Evolutionary conservation across 2,113 vertebrate genomes (phyloP).

Genomic region (Pollimyrus isidori): DNA sequence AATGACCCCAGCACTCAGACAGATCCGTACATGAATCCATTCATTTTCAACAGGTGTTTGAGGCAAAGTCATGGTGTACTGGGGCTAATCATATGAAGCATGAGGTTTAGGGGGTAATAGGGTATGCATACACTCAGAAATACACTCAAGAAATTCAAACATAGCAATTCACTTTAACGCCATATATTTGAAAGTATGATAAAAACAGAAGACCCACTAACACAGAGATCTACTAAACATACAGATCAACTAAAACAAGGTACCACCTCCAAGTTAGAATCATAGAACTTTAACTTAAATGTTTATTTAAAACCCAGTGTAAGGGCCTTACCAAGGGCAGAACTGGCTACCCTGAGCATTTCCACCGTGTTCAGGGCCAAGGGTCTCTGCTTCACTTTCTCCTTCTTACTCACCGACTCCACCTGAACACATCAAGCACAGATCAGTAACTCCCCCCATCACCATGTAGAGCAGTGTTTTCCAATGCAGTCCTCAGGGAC

Average conservation of each 20-base stretch:
- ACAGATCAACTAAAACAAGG: not conserved
- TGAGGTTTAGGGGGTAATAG: not conserved
- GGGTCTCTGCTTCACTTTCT: slow-evolving; percentile 91
- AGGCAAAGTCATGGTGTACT: not conserved
- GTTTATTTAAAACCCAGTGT: not conserved
- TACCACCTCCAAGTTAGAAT: not conserved
- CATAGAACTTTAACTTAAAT: not conserved
- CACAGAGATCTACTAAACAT: not conserved
- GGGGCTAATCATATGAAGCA: not conserved
- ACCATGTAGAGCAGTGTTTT: not conserved
- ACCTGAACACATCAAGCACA: slow-evolving; percentile 59
- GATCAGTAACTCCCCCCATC: not conserved
- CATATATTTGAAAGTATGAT: not conserved
- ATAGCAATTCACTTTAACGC: not conserved
- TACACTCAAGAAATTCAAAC: not conserved
- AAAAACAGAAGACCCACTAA: not conserved
- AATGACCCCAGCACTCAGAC: not conserved
- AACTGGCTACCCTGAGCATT: slow-evolving; percentile 91
- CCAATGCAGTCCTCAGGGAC: not conserved
- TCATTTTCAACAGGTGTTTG: not conserved
- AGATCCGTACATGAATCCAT: not conserved
- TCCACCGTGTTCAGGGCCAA: slow-evolving; percentile 93
- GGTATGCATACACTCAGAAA: too few relatives aligned
- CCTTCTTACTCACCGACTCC: slow-evolving; percentile 85
- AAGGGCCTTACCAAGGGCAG: slow-evolving; percentile 75